phyloP scores from a whole-genome alignment of 1,140 invertebrate genomes.

The Physella acuta region DNA sequence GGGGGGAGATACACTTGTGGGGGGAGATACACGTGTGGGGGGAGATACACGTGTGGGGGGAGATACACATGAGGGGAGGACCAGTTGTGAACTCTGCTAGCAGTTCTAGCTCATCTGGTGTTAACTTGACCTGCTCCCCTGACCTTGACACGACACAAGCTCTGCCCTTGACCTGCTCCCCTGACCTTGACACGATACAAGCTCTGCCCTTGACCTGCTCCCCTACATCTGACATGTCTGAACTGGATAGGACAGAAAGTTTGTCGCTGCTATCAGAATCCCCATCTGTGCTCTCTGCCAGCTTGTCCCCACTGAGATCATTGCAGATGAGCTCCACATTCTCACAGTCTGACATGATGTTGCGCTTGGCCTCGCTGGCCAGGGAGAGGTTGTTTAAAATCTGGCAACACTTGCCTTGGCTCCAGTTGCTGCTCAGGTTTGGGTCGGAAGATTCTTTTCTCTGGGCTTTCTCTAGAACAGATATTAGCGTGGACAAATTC shows the following conservation, averaged over 20 bases:
- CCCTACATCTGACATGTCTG: slow-evolving; percentile 44
- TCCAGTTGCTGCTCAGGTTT: slow-evolving; percentile 36
- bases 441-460: slow-evolving; percentile 40
- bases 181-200: slow-evolving; percentile 39
- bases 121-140: slow-evolving; percentile 31
- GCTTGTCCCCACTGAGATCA: slow-evolving; percentile 47
- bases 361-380: slow-evolving; percentile 29
- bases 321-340: slow-evolving; percentile 58
- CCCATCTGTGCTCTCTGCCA: slow-evolving; percentile 32
- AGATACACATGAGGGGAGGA: slow-evolving; percentile 49
- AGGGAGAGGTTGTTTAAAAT: slow-evolving; percentile 46
- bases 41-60: no score
- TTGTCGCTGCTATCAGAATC: slow-evolving; percentile 47
- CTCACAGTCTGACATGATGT: slow-evolving; percentile 49
- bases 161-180: slow-evolving; percentile 6
- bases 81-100: slow-evolving; percentile 53
- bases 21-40: no score
- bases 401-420: slow-evolving; percentile 37
- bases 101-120: slow-evolving; percentile 45
- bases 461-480: slow-evolving; percentile 54
- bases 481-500: slow-evolving; percentile 55
- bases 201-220: not conserved
- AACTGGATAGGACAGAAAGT: slow-evolving; percentile 48
- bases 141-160: no score
- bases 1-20: no score